Conservation (phyloP, 2,113 vertebrate species). For the Pseudorasbora parva region DNA sequence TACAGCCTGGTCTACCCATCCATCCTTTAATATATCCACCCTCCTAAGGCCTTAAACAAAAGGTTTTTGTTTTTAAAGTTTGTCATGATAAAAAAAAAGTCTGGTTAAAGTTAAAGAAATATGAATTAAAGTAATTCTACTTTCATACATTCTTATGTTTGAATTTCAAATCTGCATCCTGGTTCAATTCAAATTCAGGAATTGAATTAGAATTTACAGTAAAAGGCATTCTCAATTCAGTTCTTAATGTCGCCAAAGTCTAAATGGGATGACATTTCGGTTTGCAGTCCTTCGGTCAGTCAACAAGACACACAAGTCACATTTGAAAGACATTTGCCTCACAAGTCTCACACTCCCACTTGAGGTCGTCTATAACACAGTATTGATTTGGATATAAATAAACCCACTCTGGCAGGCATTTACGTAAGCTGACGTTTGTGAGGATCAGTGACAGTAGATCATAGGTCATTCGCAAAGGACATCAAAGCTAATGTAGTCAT, state of each 20-base stretch:
- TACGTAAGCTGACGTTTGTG: conserved; percentile 40
- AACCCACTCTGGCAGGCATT: conserved; percentile 37
- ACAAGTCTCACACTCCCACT: conserved; percentile 31
- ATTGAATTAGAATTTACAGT: neutral
- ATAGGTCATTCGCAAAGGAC: conserved; percentile 44
- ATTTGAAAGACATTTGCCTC: conserved; percentile 19
- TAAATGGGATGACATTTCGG: neutral
- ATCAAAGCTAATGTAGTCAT: conserved; percentile 40
- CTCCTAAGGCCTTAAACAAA: too few species aligned
- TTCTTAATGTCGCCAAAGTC: neutral
- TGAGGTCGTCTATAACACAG: conserved; percentile 36
- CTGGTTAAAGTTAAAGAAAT: too few species aligned
- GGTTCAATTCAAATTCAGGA: neutral
- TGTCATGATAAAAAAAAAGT: too few species aligned
- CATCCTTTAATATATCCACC: too few species aligned
- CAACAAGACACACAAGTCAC: conserved; percentile 2
- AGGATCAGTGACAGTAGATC: conserved; percentile 45
- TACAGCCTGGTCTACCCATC: too few species aligned
- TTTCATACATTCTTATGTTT: neutral
- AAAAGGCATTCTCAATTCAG: neutral
- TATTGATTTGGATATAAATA: conserved; percentile 48
- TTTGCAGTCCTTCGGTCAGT: neutral
- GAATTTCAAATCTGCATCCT: neutral
- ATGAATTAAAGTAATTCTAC: too few species aligned
- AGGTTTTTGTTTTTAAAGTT: too few species aligned